Base-by-base conservation (phyloP, 64 coral and sea anemone genomes). In the Orbicella faveolata region DNA sequence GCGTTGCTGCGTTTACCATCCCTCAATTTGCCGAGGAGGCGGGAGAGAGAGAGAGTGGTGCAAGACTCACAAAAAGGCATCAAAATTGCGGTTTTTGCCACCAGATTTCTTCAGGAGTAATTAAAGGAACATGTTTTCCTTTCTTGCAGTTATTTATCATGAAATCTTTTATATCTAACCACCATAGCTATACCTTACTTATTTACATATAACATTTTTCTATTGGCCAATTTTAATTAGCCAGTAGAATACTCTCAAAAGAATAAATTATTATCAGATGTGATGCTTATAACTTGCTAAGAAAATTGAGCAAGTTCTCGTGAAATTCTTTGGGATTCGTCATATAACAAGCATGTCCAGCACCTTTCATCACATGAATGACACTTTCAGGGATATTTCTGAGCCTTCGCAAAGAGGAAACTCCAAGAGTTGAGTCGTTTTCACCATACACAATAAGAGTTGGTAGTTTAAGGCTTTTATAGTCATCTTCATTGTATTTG, bases 271-370 rank as follows among this genome's bases (percentile, higher is more conserved):
- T 48, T 48, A 48, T 48, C 55, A 83, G 33, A 17, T 37, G 23
- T 26, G 2, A 84, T 19, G 64, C 64, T 37, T 77, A 37, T 25
- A 87, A 55, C 20, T 73, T 97, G 18, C 76, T 30, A 23, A 97
- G 92, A 79, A 98, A 98, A 12, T 81, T 83, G 18, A 80, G 79
- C 20, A 98, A 81, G 23, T 80, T 89, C 10, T 39, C 75, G 73
- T 98, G 96, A 68, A 98, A 98, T 61, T 93, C 83, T 13, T 73
- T 76, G 25, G 90, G 63, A 17, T 98, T 75, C 36, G 95, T 80
- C 33, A 98, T 52, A 36, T 98, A 98, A 35, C 96, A 98, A n/a
- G 93, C 93, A 83, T 93, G 96, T 6, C 90, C 88, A 65, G 96
- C 96, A 36, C 36, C 86, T 69, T 93, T 87, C 34, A 98, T 98